Base-by-base conservation (phyloP, 2,113 vertebrate species). In the Megaceryle maxima region DNA sequence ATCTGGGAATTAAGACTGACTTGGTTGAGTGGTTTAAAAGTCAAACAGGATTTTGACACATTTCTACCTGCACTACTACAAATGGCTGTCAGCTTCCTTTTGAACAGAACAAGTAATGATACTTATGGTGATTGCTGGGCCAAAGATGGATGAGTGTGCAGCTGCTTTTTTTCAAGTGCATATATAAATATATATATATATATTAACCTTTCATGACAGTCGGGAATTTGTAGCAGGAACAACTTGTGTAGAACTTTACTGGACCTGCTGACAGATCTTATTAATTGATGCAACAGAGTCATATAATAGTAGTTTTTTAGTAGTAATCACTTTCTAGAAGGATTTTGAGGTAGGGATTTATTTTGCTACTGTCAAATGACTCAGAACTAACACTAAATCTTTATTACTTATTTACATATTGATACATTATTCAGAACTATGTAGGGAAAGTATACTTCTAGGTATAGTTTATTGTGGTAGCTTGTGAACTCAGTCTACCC, bases 351-450 rank as follows among this genome's bases (percentile, higher is more conserved):
- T 84, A 5, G 0, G 22, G 48, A 24, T 75, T 37, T 82, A 35
- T 11, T 78, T 79, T 19, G 75, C 24, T 48, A 0, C 63, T 55
- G 66, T 53, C 26, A 67, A 6, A 74, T 63, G 50, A 44, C 41
- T 24, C 25, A 28, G 48, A 93, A 22, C 55, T 25, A 33, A 14
- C 39, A 3, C 18, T 1, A 2, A 24, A 48, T 29, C 16, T 83
- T 11, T 56, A 4, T 66, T 19, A 9, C 16, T 17, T 7, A n/a
- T 56, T 44, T 83, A 16, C 5, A 0, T 53, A 7, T 14, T 46
- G 48, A 25, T 51, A 3, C 1, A 2, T 39, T 31, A 37, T 43
- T 83, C 39, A 16, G 5, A 37, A 3, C 13, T 39, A 3, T 0
- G 5, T 28, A 28, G 19, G 39, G 50, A 11, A 33, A n/a, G 6